Evolutionary conservation across 2,113 vertebrate species (phyloP), one percentile per base, ranked within the genome.

Genomic region (Chroicocephalus ridibundus): DNA sequence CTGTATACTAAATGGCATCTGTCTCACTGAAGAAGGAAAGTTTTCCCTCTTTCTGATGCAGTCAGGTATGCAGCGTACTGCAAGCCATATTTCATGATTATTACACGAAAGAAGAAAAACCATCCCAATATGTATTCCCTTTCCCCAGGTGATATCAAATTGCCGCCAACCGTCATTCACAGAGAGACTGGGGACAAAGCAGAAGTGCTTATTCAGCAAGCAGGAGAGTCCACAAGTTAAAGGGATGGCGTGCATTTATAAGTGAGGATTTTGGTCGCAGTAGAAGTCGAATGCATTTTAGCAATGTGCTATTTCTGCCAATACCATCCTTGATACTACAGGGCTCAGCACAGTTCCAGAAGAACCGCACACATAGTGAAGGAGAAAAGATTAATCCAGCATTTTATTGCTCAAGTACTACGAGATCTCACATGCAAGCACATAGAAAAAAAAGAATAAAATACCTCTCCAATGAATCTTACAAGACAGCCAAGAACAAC

Each of bases 241-340:
- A 76, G 15, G 22, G 10, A 22, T 8, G 2, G 13, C 1, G 0
- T 38, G n/a, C 38, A 42, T 26, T 74, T 42, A 1, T 26, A 55
- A 20, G 11, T 6, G 24, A 81, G 17, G 14, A n/a, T 80, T 90
- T 70, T 11, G 13, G 26, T 1, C 24, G 10, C 65, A 42, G 38
- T 9, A 79, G 34, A 65, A 15, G 8, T 8, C 54, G 47, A 19
- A 7, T 57, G 20, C 4, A 6, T 82, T 76, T 93, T 24, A 64
- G 5, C 24, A 51, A 5, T 0, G 4, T 8, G 11, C 36, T 52
- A 11, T 29, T 94, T 55, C 65, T 78, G 49, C 38, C 5, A 3
- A 4, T 9, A 44, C 13, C 38, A 66, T 4, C 13, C 88, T 32
- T 5, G 3, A 13, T 58, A 31, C 15, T 40, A 15, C 5, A 40